phyloP scores from a whole-genome alignment of 2,797 vertebrate genomes.

The Anabas testudineus region DNA sequence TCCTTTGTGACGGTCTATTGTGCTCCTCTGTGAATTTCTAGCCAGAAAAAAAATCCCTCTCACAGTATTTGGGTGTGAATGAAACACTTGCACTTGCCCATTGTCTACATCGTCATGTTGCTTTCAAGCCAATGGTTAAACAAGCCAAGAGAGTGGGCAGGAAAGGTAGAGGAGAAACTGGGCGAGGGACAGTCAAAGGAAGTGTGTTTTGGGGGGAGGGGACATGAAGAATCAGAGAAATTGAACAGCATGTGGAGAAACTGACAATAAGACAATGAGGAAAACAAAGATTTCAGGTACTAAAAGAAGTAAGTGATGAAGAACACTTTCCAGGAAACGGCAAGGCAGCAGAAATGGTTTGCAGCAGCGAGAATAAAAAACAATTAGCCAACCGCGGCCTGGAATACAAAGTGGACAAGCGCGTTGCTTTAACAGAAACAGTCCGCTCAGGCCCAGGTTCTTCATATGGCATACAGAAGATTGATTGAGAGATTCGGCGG shows the following conservation, averaged over 20 bases:
- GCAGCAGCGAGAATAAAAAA: slow-evolving; percentile 13
- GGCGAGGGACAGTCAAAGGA: neutral
- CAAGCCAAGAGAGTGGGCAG: slow-evolving; percentile 58
- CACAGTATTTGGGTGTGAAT: slow-evolving; percentile 79
- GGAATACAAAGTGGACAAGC: slow-evolving; percentile 43
- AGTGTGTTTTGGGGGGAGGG: slow-evolving; percentile 12
- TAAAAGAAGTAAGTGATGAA: neutral
- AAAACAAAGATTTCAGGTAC: neutral
- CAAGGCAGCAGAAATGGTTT: slow-evolving; percentile 16
- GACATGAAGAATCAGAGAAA: slow-evolving; percentile 14
- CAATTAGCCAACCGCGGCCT: slow-evolving; percentile 3
- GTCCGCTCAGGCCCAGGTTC: slow-evolving; percentile 52
- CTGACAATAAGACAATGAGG: slow-evolving; percentile 30
- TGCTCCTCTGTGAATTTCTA: slow-evolving; percentile 68
- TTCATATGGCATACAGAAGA: slow-evolving; percentile 59
- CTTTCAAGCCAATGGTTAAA: slow-evolving; percentile 67
- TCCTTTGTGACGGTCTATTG: slow-evolving; percentile 71
- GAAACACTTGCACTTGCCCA: slow-evolving; percentile 71
- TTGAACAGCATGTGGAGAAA: neutral
- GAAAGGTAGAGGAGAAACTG: slow-evolving; percentile 18
- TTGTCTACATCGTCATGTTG: slow-evolving; percentile 69
- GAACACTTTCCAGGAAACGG: slow-evolving; percentile 9
- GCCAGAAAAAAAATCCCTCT: slow-evolving; percentile 59
- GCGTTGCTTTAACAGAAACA: slow-evolving; percentile 42
- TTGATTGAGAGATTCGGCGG: slow-evolving; percentile 83